Base-by-base conservation (phyloP, 2,888 invertebrate genomes). In the Caenorhabditis afra region DNA sequence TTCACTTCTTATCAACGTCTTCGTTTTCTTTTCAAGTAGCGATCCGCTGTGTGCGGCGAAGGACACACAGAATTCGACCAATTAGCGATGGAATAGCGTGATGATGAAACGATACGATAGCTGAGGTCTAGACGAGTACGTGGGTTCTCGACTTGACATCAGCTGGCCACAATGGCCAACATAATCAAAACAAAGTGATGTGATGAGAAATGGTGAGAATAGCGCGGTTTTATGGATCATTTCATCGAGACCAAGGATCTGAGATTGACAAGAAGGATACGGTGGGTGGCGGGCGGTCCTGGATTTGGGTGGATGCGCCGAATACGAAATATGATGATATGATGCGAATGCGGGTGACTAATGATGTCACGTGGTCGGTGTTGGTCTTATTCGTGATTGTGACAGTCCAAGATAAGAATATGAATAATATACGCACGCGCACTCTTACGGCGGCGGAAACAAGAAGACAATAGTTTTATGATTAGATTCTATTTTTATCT, bases 161-260 rank as follows among this genome's bases (percentile, higher is more conserved):
- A 64, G 64, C 61, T 73, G 64, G 64, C 57, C 73, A 29, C 29
- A 29, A 58, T 58, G 64, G 58, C 64, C 23, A 53, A 73, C 18
- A 7, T 14, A 47, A 41, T 58, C 64, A 73, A 73, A 73, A 73
- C 64, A 73, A 73, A 73, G 64, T 73, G 73, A 73, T 73, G 73
- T 64, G 64, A 73, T 71, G 53, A 39, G 44, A 16, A 23, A 23
- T n/a, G n/a, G n/a, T n/a, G n/a, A n/a, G n/a, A n/a, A n/a, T n/a
- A n/a, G n/a, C n/a, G 37, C 47, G 44, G 16, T 16, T 47, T 62
- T 62, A 37, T 55, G 52, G 20, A 61, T 47, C n/a, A n/a, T n/a
- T n/a, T n/a, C n/a, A n/a, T n/a, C 35, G 44, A 14, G 14, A 44
- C 8, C 16, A 35, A 55, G 12, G 45, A 53, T 1, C 41, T 14